Evolutionary conservation across 1,140 invertebrate genomes (phyloP).

Genomic region (Sarcophaga bullata): DNA sequence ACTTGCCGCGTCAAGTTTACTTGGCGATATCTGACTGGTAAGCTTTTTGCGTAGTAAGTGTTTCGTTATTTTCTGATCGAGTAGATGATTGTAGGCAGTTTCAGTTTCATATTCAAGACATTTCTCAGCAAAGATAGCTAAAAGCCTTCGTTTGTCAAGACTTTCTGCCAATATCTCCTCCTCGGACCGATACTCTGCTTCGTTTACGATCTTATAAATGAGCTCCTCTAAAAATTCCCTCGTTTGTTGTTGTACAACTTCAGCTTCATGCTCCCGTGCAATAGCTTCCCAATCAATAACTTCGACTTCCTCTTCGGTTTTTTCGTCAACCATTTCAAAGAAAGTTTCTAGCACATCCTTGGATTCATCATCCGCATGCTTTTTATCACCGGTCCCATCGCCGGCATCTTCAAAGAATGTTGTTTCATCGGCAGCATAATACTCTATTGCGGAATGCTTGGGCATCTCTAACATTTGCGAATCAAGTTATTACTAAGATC

Average conservation of each 20-base stretch:
- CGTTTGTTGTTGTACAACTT: neutral
- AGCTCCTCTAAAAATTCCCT: conserved; percentile 21
- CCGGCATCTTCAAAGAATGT: neutral
- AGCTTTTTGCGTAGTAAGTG: too few species aligned
- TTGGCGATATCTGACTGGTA: too few species aligned
- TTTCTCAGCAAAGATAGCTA: conserved; percentile 16
- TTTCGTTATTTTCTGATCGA: too few species aligned
- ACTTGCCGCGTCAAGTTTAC: too few species aligned
- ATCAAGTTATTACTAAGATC: too few species aligned
- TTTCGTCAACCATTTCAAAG: neutral
- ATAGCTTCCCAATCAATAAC: conserved; percentile 20
- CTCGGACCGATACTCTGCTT: neutral
- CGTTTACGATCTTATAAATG: neutral
- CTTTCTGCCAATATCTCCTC: conserved; percentile 11
- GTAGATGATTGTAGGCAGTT: too few species aligned
- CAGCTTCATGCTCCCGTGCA: neutral
- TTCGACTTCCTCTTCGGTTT: neutral
- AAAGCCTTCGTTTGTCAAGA: conserved; percentile 26
- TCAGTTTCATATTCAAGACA: neutral
- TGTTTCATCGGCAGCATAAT: too few species aligned
- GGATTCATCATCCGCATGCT: neutral
- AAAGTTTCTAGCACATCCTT: neutral
- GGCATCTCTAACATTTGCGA: too few species aligned
- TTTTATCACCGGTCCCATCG: neutral
- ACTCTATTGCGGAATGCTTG: too few species aligned